Percentiles rank a stretch among this genome's conserved stretches.
phyloP scores from a whole-genome alignment of 2,888 invertebrate species.

The Polyommatus icarus region DNA sequence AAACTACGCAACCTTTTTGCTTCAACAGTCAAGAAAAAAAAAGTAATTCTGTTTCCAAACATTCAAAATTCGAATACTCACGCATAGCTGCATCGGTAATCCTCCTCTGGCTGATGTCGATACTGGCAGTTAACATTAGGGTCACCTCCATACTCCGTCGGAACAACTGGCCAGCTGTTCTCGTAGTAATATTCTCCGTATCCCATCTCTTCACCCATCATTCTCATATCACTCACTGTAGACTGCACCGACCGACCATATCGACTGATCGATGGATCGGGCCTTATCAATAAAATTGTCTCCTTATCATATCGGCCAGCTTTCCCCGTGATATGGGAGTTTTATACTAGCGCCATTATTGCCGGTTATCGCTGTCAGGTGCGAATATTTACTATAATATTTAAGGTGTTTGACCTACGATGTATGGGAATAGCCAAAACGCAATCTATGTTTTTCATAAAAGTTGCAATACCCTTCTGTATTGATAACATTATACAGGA shows the following conservation, averaged over 20 bases:
- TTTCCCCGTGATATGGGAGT: slow-evolving; percentile 75
- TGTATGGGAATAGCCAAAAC: slow-evolving; percentile 47
- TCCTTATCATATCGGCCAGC: slow-evolving; percentile 78
- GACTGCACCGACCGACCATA: slow-evolving; percentile 58
- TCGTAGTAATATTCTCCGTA: slow-evolving; percentile 82
- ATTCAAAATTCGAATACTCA: slow-evolving; percentile 61
- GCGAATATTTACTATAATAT: slow-evolving; percentile 41
- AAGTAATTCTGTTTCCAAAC: background rate
- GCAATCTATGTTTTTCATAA: slow-evolving; percentile 37
- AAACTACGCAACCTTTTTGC: background rate
- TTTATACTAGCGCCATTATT: slow-evolving; percentile 69
- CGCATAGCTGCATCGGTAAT: slow-evolving; percentile 84
- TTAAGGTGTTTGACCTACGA: background rate
- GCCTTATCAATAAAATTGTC: slow-evolving; percentile 77
- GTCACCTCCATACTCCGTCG: slow-evolving; percentile 84
- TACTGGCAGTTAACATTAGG: slow-evolving; percentile 57
- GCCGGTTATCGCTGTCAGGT: slow-evolving; percentile 67
- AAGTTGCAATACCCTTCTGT: too few relatives aligned
- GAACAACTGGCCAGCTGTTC: slow-evolving; percentile 85
- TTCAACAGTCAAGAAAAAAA: background rate
- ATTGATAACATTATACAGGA: too few relatives aligned
- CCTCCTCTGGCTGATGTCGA: slow-evolving; percentile 82
- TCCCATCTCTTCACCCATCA: slow-evolving; percentile 81
- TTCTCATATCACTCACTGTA: slow-evolving; percentile 61
- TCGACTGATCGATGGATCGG: slow-evolving; percentile 75